Conservation (phyloP, 1,140 invertebrate species). For the Coenobita brevimanus region DNA sequence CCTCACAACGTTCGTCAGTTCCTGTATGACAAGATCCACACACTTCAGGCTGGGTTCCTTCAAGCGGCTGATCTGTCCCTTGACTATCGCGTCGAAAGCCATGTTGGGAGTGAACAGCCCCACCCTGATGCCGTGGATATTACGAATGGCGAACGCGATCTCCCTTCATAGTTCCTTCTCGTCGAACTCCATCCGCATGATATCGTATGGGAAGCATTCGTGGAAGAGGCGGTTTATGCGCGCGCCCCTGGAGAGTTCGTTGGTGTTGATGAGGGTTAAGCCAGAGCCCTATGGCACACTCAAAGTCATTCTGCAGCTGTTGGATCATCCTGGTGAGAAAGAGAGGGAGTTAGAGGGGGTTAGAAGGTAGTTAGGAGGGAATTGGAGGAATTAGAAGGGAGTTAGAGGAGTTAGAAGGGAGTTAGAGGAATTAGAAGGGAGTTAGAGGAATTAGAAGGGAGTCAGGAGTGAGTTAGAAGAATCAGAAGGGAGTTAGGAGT, state of each 20-base stretch:
- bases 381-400: too few species aligned
- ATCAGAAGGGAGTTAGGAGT: too few species aligned
- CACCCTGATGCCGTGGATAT: constrained; percentile 97
- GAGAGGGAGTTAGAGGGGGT: too few species aligned
- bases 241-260: constrained; percentile 97
- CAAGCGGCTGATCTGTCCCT: constrained; percentile 96
- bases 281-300: constrained; percentile 98
- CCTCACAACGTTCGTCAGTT: constrained; percentile 95
- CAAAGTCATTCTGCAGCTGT: constrained; percentile 97
- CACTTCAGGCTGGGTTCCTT: constrained; percentile 98
- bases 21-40: constrained; percentile 96
- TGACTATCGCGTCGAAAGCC: constrained; percentile 99
- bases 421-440: too few species aligned
- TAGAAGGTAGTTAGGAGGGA: too few species aligned
- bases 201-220: constrained; percentile 99
- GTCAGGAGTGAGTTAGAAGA: too few species aligned
- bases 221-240: constrained; percentile 99
- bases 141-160: constrained; percentile 99
- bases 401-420: too few species aligned
- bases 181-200: constrained; percentile 99
- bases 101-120: constrained; percentile 99
- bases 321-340: constrained; percentile 92
- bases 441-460: too few species aligned
- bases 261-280: constrained; percentile 95
- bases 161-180: constrained; percentile 97